Conservation (phyloP, 2,797 vertebrate species). For the Galago senegalensis region DNA sequence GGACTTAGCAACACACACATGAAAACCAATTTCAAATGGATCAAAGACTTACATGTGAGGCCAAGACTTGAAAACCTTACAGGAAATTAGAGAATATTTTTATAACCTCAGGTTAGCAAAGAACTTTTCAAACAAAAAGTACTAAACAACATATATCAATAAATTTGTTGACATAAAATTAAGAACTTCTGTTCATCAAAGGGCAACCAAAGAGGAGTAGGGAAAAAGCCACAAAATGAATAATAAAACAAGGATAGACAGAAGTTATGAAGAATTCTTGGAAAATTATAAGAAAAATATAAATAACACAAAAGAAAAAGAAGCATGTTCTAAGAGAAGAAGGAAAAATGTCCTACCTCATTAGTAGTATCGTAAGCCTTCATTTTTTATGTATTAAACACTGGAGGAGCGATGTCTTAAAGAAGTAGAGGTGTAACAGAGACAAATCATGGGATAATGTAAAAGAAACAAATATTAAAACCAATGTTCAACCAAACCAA, state of each 20-base stretch:
- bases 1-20: not conserved
- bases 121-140: not conserved
- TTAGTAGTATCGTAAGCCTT: not conserved
- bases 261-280: not conserved
- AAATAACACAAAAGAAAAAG: not conserved
- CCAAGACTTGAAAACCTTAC: not conserved
- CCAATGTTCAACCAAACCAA: not conserved
- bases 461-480: not conserved
- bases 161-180: not conserved
- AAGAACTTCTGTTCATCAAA: not conserved
- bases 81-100: not conserved
- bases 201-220: not conserved
- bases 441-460: not conserved
- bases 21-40: not conserved
- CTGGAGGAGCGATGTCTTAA: not conserved
- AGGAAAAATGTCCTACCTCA: not conserved
- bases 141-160: not conserved
- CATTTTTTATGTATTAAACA: not conserved
- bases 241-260: not conserved
- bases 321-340: not conserved
- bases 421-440: not conserved
- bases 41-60: not conserved
- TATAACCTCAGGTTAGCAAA: not conserved
- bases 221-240: not conserved
- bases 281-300: not conserved